Base-by-base conservation (phyloP, 2,113 vertebrate species). In the Pteruthius melanotis region DNA sequence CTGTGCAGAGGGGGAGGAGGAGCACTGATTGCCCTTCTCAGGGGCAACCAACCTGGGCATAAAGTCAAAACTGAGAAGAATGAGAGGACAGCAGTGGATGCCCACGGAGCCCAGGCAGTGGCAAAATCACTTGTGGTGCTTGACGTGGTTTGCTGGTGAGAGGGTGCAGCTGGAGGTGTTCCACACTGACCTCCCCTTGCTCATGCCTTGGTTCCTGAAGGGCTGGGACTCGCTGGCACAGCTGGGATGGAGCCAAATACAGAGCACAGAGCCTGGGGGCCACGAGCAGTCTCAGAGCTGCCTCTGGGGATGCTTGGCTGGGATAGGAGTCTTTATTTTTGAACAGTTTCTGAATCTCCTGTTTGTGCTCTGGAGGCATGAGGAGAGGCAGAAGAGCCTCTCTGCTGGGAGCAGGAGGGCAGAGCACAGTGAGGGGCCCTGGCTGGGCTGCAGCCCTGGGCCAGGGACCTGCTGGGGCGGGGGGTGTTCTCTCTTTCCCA, bases 391-490 rank as follows among this genome's bases (percentile, higher is more conserved):
- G 63, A 1, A 20, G 84, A 10, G 47, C 20, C 2, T 35, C 6
- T 59, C 39, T 65, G 77, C 44, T 40, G 2, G 4, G 69, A 74
- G 72, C 68, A 39, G 68, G 27, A 27, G 45, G 24, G 76, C 59
- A 24, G 39, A 53, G 75, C 3, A 0, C n/a, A 6, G 82, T 42
- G 53, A 1, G 7, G 64, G 19, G 7, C 30, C 24, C 57, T 1
- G 2, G 14, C 23, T 52, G 52, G 64, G 60, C 77, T 74, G 61
- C 53, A 15, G 20, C 3, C 2, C 18, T 24, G 7, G 27, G 13
- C 26, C 15, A 3, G 11, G 71, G 27, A 6, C 15, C 26, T 17
- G 1, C 44, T 13, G 53, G 1, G 53, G 33, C 57, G 9, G 6
- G 37, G 64, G 68, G 18, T 63, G 39, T 60, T 45, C 35, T 18